Conservation (phyloP, 2,113 vertebrate genomes). For the Hemicordylus capensis region DNA sequence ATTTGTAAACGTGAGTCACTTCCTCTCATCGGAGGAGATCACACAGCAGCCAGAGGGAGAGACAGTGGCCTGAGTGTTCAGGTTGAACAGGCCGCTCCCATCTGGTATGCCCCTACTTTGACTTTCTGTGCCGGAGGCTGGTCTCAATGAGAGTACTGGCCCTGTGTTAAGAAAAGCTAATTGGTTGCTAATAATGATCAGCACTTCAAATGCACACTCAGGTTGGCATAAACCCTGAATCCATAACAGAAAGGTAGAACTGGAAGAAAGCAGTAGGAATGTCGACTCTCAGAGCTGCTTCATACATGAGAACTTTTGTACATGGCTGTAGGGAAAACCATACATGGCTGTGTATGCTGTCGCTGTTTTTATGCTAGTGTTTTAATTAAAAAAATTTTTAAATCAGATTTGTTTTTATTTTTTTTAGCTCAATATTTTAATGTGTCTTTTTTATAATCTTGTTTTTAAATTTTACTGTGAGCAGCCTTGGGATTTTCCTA, state of each 20-base stretch:
- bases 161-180: not conserved
- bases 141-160: not conserved
- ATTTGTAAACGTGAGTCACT: slow-evolving; percentile 14
- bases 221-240: not conserved
- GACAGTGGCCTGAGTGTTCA: slow-evolving; percentile 1
- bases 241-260: not conserved
- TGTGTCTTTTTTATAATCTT: no score
- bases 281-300: not conserved
- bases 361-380: not conserved
- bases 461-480: no score
- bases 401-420: no score
- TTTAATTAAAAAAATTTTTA: no score
- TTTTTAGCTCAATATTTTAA: no score
- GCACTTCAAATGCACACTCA: not conserved
- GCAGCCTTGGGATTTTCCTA: no score
- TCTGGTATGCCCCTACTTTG: not conserved
- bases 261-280: not conserved
- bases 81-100: not conserved
- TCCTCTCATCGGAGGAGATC: not conserved
- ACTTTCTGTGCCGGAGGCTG: not conserved
- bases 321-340: not conserved
- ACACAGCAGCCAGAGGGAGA: not conserved
- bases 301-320: not conserved
- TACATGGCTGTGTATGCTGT: not conserved
- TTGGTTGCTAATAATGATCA: not conserved